These are phyloP conservation scores for Pipistrellus kuhlii DNA, from an alignment of 2,797 vertebrate species.

Conservation along the genomic window DNA sequence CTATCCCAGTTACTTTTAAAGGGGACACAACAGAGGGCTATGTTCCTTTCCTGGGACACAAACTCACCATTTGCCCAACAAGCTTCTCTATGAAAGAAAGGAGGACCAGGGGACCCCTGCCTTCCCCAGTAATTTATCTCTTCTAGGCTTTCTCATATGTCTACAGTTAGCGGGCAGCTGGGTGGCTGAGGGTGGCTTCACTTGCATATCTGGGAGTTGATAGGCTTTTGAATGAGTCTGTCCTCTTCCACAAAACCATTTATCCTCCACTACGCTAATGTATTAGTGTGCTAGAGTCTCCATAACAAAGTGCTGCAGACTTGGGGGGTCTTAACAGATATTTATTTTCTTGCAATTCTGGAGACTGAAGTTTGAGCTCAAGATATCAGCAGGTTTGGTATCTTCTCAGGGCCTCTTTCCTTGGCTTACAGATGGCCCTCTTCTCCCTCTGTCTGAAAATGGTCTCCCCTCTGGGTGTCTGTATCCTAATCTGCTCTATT, in stretches of 20 bases:
- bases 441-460: background rate
- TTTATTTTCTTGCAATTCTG: background rate
- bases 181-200: background rate
- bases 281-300: background rate
- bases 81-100: background rate
- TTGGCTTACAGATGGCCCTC: background rate
- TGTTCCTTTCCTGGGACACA: background rate
- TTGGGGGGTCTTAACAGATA: background rate
- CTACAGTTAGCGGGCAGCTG: background rate
- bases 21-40: rapidly evolving
- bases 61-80: background rate
- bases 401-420: background rate
- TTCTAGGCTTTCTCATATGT: background rate
- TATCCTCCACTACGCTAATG: background rate
- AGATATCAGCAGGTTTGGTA: background rate
- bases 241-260: background rate
- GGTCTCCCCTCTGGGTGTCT: background rate
- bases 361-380: background rate
- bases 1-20: background rate
- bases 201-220: background rate
- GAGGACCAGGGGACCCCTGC: background rate
- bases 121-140: background rate
- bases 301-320: background rate
- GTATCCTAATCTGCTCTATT: background rate
- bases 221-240: background rate